Evolutionary conservation across 2,113 vertebrate genomes (phyloP).

Genomic region (Xerus inauris): DNA sequence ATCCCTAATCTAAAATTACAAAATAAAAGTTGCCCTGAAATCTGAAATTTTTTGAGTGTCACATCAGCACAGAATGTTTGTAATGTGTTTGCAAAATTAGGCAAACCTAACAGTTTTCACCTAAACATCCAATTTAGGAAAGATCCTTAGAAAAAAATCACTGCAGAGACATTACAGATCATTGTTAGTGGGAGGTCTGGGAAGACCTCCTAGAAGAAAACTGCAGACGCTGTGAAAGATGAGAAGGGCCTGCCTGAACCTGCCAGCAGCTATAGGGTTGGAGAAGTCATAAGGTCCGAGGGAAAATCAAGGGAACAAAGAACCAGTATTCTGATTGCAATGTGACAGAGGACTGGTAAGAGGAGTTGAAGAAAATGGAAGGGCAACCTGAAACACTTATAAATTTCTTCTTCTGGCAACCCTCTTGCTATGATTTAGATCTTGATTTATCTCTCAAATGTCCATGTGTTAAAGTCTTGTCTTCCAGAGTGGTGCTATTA

Average conservation of each 20-base stretch:
- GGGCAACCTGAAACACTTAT: neutral
- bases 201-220: neutral
- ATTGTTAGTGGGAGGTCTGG: neutral
- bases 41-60: neutral
- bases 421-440: neutral
- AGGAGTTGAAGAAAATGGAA: neutral
- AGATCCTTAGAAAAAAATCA: neutral
- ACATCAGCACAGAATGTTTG: neutral
- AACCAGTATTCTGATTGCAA: too few relatives aligned
- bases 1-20: neutral
- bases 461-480: neutral
- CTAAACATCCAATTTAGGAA: neutral
- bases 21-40: neutral
- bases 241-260: neutral
- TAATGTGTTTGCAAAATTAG: neutral
- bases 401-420: neutral
- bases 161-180: neutral
- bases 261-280: neutral
- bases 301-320: neutral
- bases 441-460: neutral
- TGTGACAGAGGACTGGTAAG: fast-evolving
- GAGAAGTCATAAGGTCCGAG: neutral
- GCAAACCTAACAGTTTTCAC: neutral
- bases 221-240: neutral
- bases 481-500: too few relatives aligned